Evolutionary conservation across 2,797 vertebrate species (phyloP), one percentile per base, ranked within the genome.

Genomic region (Rachycentron canadum): DNA sequence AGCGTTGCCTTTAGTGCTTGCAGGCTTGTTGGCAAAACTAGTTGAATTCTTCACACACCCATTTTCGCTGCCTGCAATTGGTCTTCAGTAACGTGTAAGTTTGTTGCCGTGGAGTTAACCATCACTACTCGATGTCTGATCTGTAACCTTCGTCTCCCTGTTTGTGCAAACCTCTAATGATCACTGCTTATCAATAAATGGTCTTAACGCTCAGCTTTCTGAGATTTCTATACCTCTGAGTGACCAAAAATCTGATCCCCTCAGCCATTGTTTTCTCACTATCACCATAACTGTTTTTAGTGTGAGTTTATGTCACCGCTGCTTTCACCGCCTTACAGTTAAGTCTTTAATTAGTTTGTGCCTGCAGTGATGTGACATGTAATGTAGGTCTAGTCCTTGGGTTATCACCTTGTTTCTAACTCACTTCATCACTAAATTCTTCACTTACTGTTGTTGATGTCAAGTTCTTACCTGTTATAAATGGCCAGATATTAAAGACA

Each of bases 341-440:
- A 41, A 28, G 56, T 62, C n/a, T 71, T 47, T 34, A 13, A 34
- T 57, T 40, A 53, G 40, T 74, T 38, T 68, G 71, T 69, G 62
- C 41, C 70, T 78, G 59, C 64, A 77, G 76, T 65, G 62, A 68
- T 9, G 76, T 72, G 58, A 69, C 69, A 43, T 61, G 23, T 74
- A 69, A 60, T 74, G 62, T 78, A 78, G 67, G 11, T 69, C 68
- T 69, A 68, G 61, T 56, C 6, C 34, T 36, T 19, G 41, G 34
- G 38, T 55, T 8, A 26, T 63, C 64, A 69, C 21, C 2, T 59
- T 52, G 4, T 41, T 57, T 53, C 41, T 25, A 40, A 58, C 6
- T 59, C 41, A 73, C 21, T 36, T 26, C 16, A 10, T 72, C 75
- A 52, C 23, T 43, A 17, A 47, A 26, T 21, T 68, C 41, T 32